A percentile compares a stretch with the other conserved stretches of the same genome.
These are phyloP conservation scores for Crotalus horridus DNA, from an alignment of 2,113 vertebrate genomes.

Conservation along the genomic window DNA sequence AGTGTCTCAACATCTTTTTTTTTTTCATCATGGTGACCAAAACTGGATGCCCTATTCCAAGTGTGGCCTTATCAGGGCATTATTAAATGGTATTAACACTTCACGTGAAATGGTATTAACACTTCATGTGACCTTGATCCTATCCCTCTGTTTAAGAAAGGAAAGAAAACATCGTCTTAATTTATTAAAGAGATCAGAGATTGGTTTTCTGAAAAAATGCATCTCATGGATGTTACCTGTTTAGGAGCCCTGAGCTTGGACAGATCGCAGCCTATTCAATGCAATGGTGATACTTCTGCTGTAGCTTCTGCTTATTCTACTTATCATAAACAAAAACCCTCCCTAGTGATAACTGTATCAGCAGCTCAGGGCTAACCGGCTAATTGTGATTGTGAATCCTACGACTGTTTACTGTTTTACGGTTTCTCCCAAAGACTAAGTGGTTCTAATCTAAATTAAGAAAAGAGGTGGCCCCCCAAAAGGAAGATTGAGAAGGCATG, in stretches of 20 bases:
- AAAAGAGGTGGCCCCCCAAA: not conserved
- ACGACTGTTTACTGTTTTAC: not conserved
- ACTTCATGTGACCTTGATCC: no score
- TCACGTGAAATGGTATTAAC: no score
- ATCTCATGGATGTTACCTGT: not conserved
- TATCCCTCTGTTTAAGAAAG: no score
- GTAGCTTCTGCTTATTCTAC: not conserved
- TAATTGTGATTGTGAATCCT: not conserved
- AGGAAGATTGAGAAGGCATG: not conserved
- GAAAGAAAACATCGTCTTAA: not conserved
- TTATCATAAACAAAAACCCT: conserved; percentile 7
- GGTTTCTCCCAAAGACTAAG: not conserved
- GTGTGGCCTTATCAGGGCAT: no score
- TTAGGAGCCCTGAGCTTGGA: not conserved
- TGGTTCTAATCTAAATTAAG: conserved; percentile 35
- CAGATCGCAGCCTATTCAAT: not conserved
- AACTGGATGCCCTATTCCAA: no score
- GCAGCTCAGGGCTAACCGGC: not conserved
- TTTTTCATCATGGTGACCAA: no score
- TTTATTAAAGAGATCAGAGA: not conserved
- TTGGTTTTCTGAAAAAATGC: not conserved
- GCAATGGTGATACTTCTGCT: not conserved
- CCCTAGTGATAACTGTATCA: not conserved
- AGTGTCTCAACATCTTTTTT: no score
- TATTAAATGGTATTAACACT: no score